Evolutionary conservation across 2,797 vertebrate species (phyloP).

Genomic region (Xyrichtys novacula): DNA sequence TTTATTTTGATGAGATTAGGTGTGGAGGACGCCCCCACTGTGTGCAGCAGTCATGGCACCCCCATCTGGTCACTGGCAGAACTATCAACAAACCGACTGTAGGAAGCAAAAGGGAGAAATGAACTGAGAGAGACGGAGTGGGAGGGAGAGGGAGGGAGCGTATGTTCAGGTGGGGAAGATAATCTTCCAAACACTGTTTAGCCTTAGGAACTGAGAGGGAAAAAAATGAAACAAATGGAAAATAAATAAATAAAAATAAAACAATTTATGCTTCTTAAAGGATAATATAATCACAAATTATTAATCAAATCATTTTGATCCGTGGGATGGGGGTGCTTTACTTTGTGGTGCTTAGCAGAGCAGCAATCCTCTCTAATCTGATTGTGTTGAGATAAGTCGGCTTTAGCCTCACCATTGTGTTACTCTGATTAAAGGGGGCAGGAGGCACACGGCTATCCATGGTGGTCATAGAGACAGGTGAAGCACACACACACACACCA

Average conservation of each 20-base stretch:
- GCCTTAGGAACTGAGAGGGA: constrained; percentile 57
- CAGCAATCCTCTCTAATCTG: constrained; percentile 88
- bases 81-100: constrained; percentile 58
- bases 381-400: constrained; percentile 86
- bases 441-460: constrained; percentile 57
- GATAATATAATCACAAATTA: constrained; percentile 87
- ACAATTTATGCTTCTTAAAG: constrained; percentile 87
- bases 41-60: constrained; percentile 85
- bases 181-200: constrained; percentile 80
- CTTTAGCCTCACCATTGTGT: constrained; percentile 84
- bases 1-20: constrained; percentile 86
- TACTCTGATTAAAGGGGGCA: constrained; percentile 79
- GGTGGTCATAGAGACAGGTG: constrained; percentile 71
- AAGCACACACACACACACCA: constrained; percentile 28
- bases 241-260: constrained; percentile 85
- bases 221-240: constrained; percentile 63
- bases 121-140: constrained; percentile 29
- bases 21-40: constrained; percentile 75
- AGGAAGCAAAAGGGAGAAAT: constrained; percentile 29
- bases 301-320: constrained; percentile 89
- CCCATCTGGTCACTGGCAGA: constrained; percentile 83
- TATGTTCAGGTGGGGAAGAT: constrained; percentile 68
- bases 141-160: constrained; percentile 29
- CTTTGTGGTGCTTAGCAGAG: constrained; percentile 82
- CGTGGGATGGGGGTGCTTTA: constrained; percentile 56